Evolutionary conservation across 53 echinoderm and acorn worm species (phyloP), one percentile per base, ranked within the genome.

Genomic region (Mesocentrotus franciscanus): DNA sequence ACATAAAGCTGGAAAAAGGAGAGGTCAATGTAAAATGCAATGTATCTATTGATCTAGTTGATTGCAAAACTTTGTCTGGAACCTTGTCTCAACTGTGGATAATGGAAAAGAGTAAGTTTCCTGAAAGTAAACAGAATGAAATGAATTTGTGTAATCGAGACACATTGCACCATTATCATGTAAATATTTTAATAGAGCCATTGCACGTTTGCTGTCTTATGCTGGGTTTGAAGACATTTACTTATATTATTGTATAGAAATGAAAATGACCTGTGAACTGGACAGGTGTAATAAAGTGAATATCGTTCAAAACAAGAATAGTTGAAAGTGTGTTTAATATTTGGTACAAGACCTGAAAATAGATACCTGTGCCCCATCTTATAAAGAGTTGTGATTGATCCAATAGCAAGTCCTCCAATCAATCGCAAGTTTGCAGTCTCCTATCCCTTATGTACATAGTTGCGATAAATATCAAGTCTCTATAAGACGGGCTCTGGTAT

Each of bases 271-370:
- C 89, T 89, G 60, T 89, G 89, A 89, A n/a, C 89, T 59, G 57
- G 60, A 89, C 60, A 89, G 89, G 89, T 27, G 11, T 57, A 89
- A 59, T 89, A 89, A 89, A 89, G 60, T 89, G 89, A 89, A 89
- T 89, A 89, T 89, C 18, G 89, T 89, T 89, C 12, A 10, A 60
- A 89, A 27, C 10, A 79, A 36, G 39, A 16, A 36, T 5, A 79
- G 10, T 39, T 14, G 39, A 36, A 35, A 36, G 35, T 35, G 35
- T 79, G 36, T 18, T 4, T 4, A 6, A 18, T 64, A 64, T 64
- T 64, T 0, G 3, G 4, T 18, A 18, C 18, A 64, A 18, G 64
- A 64, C 64, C 20, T 64, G 0, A 7, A 18, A 15, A 64, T 64
- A 64, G 4, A 64, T 18, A 20, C 64, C 64, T 64, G 16, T 10